Conservation (phyloP, 2,113 vertebrate species). For the Caranx melampygus region DNA sequence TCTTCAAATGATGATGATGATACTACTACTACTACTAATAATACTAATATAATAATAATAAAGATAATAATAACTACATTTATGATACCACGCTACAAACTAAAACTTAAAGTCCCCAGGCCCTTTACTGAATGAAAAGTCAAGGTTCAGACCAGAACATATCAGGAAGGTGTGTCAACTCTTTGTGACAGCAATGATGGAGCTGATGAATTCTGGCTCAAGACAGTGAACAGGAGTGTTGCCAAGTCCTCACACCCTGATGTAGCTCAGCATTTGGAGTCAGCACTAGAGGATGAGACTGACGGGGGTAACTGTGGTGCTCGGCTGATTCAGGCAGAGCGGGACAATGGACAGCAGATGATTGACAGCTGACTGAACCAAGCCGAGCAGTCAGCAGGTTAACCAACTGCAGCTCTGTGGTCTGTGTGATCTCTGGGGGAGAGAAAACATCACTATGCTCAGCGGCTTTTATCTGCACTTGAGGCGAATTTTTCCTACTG, state of each 20-base stretch:
- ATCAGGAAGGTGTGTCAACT: not conserved
- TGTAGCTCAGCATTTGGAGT: conserved; percentile 4
- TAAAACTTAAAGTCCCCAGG: not conserved
- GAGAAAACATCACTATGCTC: conserved; percentile 22
- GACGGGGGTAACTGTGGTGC: not conserved
- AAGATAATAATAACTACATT: not conserved
- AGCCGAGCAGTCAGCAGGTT: conserved; percentile 21
- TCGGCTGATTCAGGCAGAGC: conserved; percentile 48
- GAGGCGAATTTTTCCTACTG: conserved; percentile 18
- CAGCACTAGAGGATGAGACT: conserved; percentile 20
- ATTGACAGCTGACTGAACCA: conserved; percentile 38
- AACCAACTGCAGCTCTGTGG: not conserved
- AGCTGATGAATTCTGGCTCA: conserved; percentile 7
- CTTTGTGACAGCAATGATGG: not conserved
- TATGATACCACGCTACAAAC: not conserved
- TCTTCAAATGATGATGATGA: too few relatives aligned
- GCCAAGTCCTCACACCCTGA: not conserved
- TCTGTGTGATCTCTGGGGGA: not conserved
- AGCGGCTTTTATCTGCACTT: conserved; percentile 36
- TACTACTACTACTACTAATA: too few relatives aligned
- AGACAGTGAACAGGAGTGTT: not conserved
- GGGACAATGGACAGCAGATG: conserved; percentile 15
- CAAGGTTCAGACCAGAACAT: not conserved
- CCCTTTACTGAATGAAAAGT: not conserved
- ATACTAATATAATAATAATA: too few relatives aligned